Conservation (phyloP, 2,113 vertebrate species). For the Carettochelys insculpta region DNA sequence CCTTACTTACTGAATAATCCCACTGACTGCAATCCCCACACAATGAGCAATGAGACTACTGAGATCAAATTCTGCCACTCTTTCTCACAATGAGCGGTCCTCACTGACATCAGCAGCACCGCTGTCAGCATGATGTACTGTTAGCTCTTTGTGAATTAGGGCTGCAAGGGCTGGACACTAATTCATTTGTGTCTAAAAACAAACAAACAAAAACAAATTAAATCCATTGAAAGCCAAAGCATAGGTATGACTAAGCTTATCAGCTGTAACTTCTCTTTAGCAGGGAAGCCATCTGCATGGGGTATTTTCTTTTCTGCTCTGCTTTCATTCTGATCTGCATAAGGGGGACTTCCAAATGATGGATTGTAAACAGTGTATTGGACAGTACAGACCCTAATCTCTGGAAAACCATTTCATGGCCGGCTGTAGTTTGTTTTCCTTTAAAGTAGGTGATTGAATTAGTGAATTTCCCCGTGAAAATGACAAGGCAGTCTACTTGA, state of each 20-base stretch:
- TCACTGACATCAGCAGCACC: too few relatives aligned
- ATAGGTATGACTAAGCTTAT: not conserved
- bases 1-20: not conserved
- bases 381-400: not conserved
- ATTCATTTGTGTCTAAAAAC: not conserved
- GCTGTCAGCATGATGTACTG: not conserved
- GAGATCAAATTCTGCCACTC: not conserved
- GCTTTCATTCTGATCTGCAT: not conserved
- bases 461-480: conserved; percentile 42
- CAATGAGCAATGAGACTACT: accelerated
- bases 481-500: conserved; percentile 52
- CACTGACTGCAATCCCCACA: not conserved
- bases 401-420: not conserved
- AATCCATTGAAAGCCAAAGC: not conserved
- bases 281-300: not conserved
- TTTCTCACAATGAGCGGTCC: not conserved
- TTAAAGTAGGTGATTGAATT: conserved; percentile 29
- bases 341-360: conserved; percentile 8
- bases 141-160: not conserved
- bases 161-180: not conserved
- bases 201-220: not conserved
- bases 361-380: not conserved
- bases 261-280: not conserved
- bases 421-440: conserved; percentile 37
- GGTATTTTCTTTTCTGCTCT: not conserved